Conservation (phyloP, 1,140 invertebrate genomes). For the Heliothis virescens region DNA sequence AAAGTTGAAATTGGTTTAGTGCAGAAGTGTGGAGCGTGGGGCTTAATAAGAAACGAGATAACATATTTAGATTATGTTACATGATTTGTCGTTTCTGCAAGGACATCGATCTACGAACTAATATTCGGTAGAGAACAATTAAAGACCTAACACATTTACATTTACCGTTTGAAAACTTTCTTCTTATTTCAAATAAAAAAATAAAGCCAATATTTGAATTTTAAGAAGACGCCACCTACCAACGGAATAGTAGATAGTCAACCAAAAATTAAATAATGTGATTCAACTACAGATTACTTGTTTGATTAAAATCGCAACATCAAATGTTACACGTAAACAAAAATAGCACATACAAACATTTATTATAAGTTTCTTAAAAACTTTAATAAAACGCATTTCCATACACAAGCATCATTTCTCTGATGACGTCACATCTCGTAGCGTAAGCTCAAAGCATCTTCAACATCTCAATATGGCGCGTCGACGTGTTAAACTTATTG, state of each 20-base stretch:
- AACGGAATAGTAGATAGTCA: no score
- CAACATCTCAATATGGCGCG: conserved; percentile 75
- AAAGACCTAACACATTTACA: no score
- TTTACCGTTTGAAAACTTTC: no score
- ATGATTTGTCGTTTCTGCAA: conserved; percentile 2
- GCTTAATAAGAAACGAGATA: conserved; percentile 26
- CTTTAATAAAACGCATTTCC: not conserved
- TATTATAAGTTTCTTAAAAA: not conserved
- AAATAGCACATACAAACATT: no score
- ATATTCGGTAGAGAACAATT: not conserved
- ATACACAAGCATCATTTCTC: not conserved
- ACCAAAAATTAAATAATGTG: no score
- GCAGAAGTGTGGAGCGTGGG: conserved; percentile 11
- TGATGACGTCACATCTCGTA: conserved; percentile 17
- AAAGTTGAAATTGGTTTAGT: conserved; percentile 58
- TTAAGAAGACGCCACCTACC: no score
- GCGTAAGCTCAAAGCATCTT: not conserved
- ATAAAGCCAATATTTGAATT: not conserved
- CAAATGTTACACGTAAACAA: no score
- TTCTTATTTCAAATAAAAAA: no score
- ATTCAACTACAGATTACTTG: no score
- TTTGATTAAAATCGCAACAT: no score
- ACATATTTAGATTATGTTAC: conserved; percentile 35
- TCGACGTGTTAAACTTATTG: conserved; percentile 76
- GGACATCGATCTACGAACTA: not conserved